Conservation (phyloP, 2,113 vertebrate species). For the Climacteris rufus region DNA sequence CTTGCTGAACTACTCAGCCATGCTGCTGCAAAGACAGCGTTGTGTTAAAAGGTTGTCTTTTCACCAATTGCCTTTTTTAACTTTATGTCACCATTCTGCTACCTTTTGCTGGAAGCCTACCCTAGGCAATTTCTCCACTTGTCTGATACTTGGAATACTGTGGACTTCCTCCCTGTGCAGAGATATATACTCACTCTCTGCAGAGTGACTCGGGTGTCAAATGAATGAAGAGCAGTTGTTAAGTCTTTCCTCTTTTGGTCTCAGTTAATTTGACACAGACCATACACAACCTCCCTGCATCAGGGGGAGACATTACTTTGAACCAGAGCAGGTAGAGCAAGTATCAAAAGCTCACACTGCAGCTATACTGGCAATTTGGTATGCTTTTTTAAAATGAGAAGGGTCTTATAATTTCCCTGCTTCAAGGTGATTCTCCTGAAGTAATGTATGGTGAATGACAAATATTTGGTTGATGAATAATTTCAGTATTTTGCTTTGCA, state of each 20-base stretch:
- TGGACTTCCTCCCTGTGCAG: background rate
- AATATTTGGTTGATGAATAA: slow-evolving; percentile 56
- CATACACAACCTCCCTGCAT: background rate
- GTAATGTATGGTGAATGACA: slow-evolving; percentile 47
- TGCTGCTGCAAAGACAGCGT: background rate
- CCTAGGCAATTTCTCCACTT: background rate
- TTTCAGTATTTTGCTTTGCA: slow-evolving; percentile 43
- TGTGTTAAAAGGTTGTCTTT: background rate
- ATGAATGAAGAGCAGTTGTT: background rate
- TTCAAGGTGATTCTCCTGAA: slow-evolving; percentile 19
- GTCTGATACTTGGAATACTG: background rate
- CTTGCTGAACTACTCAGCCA: background rate
- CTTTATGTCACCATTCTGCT: background rate
- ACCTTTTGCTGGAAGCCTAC: background rate
- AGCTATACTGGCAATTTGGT: background rate
- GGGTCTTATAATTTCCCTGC: background rate
- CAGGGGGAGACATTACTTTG: background rate
- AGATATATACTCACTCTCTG: background rate
- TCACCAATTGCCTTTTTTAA: background rate
- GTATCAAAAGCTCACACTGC: background rate
- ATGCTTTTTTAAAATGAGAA: background rate
- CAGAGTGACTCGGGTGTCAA: background rate
- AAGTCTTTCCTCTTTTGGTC: background rate
- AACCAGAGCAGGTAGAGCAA: background rate
- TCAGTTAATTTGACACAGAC: background rate